A percentile compares a stretch with the other conserved stretches of the same genome.
phyloP scores from a whole-genome alignment of 2,113 vertebrate species.

The Gymnocephalus cernua region DNA sequence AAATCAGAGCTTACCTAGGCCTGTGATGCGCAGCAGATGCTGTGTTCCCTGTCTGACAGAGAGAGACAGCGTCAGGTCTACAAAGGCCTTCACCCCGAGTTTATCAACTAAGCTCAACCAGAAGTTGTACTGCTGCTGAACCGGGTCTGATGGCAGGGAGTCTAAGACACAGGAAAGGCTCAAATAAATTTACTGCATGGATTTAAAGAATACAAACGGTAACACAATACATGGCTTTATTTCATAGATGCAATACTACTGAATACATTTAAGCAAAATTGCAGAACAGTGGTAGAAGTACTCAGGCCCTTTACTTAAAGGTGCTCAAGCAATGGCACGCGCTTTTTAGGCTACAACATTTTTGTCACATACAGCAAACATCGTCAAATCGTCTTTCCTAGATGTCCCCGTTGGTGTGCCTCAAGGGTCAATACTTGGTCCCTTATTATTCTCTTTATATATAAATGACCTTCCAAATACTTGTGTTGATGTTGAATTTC shows the following conservation, averaged over 20 bases:
- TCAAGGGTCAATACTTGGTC: no score
- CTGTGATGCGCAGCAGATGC: slow-evolving; percentile 91
- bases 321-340: no score
- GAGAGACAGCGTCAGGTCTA: slow-evolving; percentile 89
- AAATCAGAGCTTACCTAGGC: slow-evolving; percentile 83
- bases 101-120: slow-evolving; percentile 93
- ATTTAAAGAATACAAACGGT: not conserved
- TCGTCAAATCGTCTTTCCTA: no score
- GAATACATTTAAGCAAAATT: not conserved
- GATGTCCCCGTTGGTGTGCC: no score
- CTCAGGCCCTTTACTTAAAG: not conserved
- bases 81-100: slow-evolving; percentile 92
- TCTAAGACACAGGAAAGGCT: slow-evolving; percentile 73
- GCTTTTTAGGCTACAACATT: no score
- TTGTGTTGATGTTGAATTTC: no score
- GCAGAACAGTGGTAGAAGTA: not conserved
- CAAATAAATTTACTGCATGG: not conserved
- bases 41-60: slow-evolving; percentile 91
- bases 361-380: no score
- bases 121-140: slow-evolving; percentile 92
- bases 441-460: no score
- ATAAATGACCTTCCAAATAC: no score
- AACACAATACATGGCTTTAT: not conserved
- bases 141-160: slow-evolving; percentile 86
- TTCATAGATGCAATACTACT: not conserved